Base-by-base conservation (phyloP, 2,113 vertebrate genomes). In the Motacilla tschutschensis region DNA sequence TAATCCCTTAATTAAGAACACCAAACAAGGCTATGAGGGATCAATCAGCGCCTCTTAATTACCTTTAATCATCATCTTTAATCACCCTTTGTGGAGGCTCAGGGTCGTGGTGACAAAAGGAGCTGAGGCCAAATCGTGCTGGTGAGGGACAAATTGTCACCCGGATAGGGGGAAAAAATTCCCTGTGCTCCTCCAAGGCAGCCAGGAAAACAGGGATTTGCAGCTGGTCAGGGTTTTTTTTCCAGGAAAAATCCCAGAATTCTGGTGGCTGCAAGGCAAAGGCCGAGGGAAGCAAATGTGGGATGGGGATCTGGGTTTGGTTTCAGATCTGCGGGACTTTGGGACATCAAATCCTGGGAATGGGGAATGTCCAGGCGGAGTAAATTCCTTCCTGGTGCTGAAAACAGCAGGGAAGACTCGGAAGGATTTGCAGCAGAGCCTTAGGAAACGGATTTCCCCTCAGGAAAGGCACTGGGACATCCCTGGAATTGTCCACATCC, bases 11-110 rank as follows among this genome's bases (percentile, higher is more conserved):
- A 90, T 90, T 89, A 73, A 66, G 48, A 70, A 82, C 53, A 76
- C 31, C 31, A 62, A 79, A 47, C 59, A 76, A 60, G 21, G 18
- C 24, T 2, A 4, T 7, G 69, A 60, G 50, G 3, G 55, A 88
- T 90, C 90, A 83, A 36, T 94, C 88, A 84, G 71, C 83, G 12
- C 16, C 4, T 19, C 44, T 88, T 93, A 90, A 92, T 93, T 93
- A 46, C 24, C 47, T 26, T 29, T 75, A 54, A 70, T 79, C n/a
- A 51, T 25, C 43, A 0, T 9, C 50, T 41, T 82, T 64, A 55
- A 35, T 72, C 58, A 35, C 35, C 51, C 36, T 78, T n/a, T 13
- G 29, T 20, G 54, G 59, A 83, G 25, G 35, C 28, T 72, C n/a
- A 0, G 33, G 46, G 41, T 26, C 35, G 41, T 14, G 65, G 46